A percentile compares a stretch with the other conserved stretches of the same genome.
Evolutionary conservation across 1,140 invertebrate genomes (phyloP).

Genomic region (Thalassaphorura encarpata): DNA sequence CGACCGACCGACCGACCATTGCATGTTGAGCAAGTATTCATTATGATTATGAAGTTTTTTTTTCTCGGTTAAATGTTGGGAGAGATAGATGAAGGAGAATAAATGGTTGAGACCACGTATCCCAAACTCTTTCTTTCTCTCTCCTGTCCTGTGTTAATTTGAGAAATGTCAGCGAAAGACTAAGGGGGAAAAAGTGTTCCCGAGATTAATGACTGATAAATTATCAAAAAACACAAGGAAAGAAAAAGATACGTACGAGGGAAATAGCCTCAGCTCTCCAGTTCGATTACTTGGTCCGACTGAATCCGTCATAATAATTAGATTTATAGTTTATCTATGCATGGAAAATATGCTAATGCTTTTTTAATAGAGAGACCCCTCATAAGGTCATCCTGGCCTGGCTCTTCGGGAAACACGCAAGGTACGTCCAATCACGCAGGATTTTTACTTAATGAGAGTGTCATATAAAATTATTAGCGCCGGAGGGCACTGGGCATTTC

Average conservation of each 20-base stretch:
- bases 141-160: conserved; percentile 30
- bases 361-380: no score
- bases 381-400: no score
- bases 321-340: conserved; percentile 34
- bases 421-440: no score
- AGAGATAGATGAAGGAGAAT: conserved; percentile 13
- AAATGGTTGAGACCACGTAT: background rate
- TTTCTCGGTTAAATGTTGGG: background rate
- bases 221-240: conserved; percentile 32
- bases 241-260: no score
- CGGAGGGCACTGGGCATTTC: no score
- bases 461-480: conserved; percentile 33
- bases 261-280: no score
- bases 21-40: conserved; percentile 28
- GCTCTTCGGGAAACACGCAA: no score
- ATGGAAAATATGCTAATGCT: conserved; percentile 32
- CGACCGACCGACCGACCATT: conserved; percentile 6
- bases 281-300: background rate
- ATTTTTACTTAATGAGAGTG: conserved; percentile 30
- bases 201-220: conserved; percentile 34
- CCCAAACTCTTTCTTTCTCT: background rate
- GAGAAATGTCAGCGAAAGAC: conserved; percentile 33
- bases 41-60: conserved; percentile 6
- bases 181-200: conserved; percentile 19
- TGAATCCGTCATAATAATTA: conserved; percentile 27